These are phyloP conservation scores for Taenaris catops DNA, from an alignment of 2,888 invertebrate genomes.

Conservation along the genomic window DNA sequence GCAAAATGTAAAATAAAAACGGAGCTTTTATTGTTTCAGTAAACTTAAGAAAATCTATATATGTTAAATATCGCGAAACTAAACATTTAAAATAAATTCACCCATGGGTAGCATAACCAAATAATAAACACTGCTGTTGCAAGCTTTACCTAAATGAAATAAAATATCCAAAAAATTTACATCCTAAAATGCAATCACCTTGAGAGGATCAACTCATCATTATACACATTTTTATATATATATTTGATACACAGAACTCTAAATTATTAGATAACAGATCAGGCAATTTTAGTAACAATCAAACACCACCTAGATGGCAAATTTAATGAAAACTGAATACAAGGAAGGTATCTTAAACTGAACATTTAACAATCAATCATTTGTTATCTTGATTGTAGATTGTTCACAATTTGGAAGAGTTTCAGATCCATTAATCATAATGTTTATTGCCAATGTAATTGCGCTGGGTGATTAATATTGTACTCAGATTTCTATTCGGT, in stretches of 20 bases:
- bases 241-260: slow-evolving; percentile 12
- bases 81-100: slow-evolving; percentile 1
- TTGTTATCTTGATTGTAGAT: background rate
- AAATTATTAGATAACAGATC: slow-evolving; percentile 12
- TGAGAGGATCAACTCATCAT: no score
- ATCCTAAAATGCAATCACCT: no score
- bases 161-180: no score
- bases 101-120: background rate
- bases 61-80: background rate
- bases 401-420: slow-evolving; percentile 12
- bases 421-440: slow-evolving; percentile 9
- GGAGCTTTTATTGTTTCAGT: no score
- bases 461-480: slow-evolving; percentile 9
- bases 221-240: no score
- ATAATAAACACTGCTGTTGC: slow-evolving; percentile 11
- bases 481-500: slow-evolving; percentile 21
- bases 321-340: slow-evolving; percentile 25
- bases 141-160: slow-evolving; percentile 6
- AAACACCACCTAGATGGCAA: slow-evolving; percentile 13
- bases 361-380: slow-evolving; percentile 6
- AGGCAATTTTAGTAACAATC: slow-evolving; percentile 13
- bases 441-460: slow-evolving; percentile 11
- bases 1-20: background rate
- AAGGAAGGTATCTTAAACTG: slow-evolving; percentile 4
- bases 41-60: no score